Base-by-base conservation (phyloP, 2,888 invertebrate species). In the Mesorhabditis spiculigera region DNA sequence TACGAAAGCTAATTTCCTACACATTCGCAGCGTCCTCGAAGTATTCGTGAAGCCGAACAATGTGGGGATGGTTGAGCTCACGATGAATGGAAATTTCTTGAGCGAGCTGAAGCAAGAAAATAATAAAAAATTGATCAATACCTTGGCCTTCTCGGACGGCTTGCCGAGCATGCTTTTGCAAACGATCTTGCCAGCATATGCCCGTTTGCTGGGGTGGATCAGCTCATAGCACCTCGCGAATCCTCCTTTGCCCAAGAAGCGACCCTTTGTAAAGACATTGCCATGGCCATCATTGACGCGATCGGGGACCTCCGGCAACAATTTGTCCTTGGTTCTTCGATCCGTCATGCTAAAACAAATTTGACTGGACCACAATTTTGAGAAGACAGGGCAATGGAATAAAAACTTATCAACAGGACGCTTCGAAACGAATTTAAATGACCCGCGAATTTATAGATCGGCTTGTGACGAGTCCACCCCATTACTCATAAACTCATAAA, bases 141-240 rank as follows among this genome's bases (percentile, higher is more conserved):
- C 96, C 89, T 99, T 99, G 82, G 97, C 96, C 81, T 93, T 92
- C 86, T 98, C 97, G 87, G 93, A 94, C 78, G 92, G 91, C 87
- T 97, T 98, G 71, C 91, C 90, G 89, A 99, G 91, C 68, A 95
- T 88, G 78, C 92, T 91, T 87, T 98, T 99, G 42, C 96, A 93
- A 28, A 99, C 95, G 82, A 98, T 93, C 89, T 99, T 93, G 77
- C 95, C 97, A 58, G 98, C 98, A 88, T 41, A 28, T 28, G 28
- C 28, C 28, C 28, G 28, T 28, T 28, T 28, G 28, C 28, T 28
- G 28, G 28, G 28, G 5, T 5, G 93, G 88, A 90, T 94, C 76
- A 98, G 91, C 88, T 98, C 96, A 89, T 95, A 98, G 87, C 97
- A 98, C 42, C 68, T n/a, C 10, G 63, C 68, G 41, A 68, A 67